Base-by-base conservation (phyloP, 2,888 invertebrate genomes). In the Eupithecia subfuscata region DNA sequence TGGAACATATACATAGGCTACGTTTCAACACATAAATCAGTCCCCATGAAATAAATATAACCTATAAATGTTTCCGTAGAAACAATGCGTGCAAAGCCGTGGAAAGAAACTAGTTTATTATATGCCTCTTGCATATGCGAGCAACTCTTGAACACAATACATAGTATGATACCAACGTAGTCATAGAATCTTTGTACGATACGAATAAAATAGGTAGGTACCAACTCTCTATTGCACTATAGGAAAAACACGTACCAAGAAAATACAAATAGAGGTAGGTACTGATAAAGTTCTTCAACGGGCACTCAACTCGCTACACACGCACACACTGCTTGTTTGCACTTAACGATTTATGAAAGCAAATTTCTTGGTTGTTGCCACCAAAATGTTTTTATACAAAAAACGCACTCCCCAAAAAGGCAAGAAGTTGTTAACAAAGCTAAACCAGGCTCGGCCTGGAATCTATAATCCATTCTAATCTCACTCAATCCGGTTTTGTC, bases 381-480 rank as follows among this genome's bases (percentile, higher is more conserved):
- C 18, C 30, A 64, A 34, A 25, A 64, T 34, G 14, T 30, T 64
- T 64, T 18, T 18, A 18, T 64, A 64, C 34, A 40, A 16, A 70
- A 37, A 70, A 9, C 70, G 16, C 25, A 45, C n/a, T 22, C 40
- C 48, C 45, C 18, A 45, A 64, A 65, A 74, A 74, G 56, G 65
- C 71, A 70, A 75, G 77, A 68, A 70, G 70, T 71, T 73, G 73
- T 71, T 73, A 77, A 77, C 77, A 75, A 75, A 69, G 63, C 70
- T 70, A 73, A 63, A 69, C 69, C 64, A 52, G 68, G 68, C 73
- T 68, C 68, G 40, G 60, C n/a, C 67, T 65, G 70, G 63, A 74
- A 72, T 73, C 75, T 77, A 77, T 77, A 77, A 77, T 77, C 77
- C 77, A 75, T 75, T 77, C 77, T 77, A 77, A 77, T 77, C 77